A percentile compares a stretch with the other conserved stretches of the same genome.
Evolutionary conservation across 2,113 vertebrate species (phyloP).

Genomic region (Oryzias celebensis): DNA sequence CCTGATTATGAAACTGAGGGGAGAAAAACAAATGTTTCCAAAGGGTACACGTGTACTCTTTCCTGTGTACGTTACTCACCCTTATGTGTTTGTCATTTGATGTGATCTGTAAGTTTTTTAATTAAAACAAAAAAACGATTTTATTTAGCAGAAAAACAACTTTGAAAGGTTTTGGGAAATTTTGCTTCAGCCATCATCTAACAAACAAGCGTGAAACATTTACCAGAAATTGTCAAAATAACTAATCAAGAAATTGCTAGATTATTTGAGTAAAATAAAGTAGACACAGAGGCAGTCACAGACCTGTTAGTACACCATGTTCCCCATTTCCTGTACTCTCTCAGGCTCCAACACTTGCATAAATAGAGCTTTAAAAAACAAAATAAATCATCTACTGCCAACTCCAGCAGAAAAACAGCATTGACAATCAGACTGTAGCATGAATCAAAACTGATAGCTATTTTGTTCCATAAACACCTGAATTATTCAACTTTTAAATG

Average conservation of each 20-base stretch:
- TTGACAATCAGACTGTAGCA: conserved; percentile 3
- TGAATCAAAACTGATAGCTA: neutral
- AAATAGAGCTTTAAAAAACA: conserved; percentile 4
- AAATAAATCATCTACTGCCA: conserved; percentile 31
- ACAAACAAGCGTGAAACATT: too few species aligned
- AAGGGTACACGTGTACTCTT: conserved; percentile 6
- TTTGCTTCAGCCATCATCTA: too few species aligned
- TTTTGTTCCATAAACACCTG: neutral
- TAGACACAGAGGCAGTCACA: neutral
- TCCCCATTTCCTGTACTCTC: neutral
- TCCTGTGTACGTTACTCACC: too few species aligned
- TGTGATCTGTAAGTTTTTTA: too few species aligned
- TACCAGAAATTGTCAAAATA: too few species aligned
- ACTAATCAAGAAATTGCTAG: too few species aligned
- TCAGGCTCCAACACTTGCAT: conserved; percentile 1
- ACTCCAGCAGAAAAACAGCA: neutral
- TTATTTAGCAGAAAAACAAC: too few species aligned
- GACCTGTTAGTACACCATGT: conserved; percentile 35
- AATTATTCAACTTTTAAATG: neutral
- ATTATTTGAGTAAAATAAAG: neutral
- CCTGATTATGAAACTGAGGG: conserved; percentile 14
- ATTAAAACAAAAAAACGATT: too few species aligned
- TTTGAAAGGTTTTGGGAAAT: too few species aligned
- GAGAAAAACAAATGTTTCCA: conserved; percentile 9
- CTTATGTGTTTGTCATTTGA: too few species aligned